Percentiles rank a stretch among this genome's conserved stretches.
These are phyloP conservation scores for Hydriomena furcata DNA, from an alignment of 2,888 invertebrate species.

Conservation along the genomic window DNA sequence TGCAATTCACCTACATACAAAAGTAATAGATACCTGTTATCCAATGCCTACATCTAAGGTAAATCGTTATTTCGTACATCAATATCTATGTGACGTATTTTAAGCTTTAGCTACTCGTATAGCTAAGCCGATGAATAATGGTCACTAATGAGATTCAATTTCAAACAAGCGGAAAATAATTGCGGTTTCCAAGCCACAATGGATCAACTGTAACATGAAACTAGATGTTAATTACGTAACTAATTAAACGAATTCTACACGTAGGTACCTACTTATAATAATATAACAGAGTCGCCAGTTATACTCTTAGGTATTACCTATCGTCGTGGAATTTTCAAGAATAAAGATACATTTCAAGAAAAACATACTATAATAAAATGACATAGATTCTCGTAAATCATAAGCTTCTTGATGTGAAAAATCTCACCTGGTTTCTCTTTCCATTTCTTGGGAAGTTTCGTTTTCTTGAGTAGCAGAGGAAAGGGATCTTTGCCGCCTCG, in stretches of 20 bases:
- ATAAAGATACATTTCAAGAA: background rate
- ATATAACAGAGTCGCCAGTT: too few relatives aligned
- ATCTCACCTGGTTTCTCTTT: slow-evolving; percentile 81
- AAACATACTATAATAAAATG: slow-evolving; percentile 15
- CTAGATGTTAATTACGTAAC: background rate
- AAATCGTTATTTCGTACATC: too few relatives aligned
- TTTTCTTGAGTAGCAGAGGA: slow-evolving; percentile 88
- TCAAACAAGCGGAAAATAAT: slow-evolving; percentile 6
- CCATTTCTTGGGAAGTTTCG: slow-evolving; percentile 90
- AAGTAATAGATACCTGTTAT: too few relatives aligned
- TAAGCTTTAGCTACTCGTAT: too few relatives aligned
- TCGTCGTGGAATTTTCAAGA: background rate
- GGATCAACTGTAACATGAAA: slow-evolving; percentile 5
- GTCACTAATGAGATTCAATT: slow-evolving; percentile 12
- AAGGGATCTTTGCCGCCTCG: slow-evolving; percentile 91
- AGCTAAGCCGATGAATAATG: slow-evolving; percentile 20
- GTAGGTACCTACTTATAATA: background rate
- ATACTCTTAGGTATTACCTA: too few relatives aligned
- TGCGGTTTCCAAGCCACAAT: background rate
- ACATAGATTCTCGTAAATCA: slow-evolving; percentile 21
- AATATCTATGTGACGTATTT: background rate
- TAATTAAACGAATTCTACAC: too few relatives aligned
- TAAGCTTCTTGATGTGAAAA: slow-evolving; percentile 17
- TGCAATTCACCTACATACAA: too few relatives aligned
- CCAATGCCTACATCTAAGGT: too few relatives aligned